These are phyloP conservation scores for Cantharis rufa DNA, from an alignment of 2,888 invertebrate species.

Conservation along the genomic window DNA sequence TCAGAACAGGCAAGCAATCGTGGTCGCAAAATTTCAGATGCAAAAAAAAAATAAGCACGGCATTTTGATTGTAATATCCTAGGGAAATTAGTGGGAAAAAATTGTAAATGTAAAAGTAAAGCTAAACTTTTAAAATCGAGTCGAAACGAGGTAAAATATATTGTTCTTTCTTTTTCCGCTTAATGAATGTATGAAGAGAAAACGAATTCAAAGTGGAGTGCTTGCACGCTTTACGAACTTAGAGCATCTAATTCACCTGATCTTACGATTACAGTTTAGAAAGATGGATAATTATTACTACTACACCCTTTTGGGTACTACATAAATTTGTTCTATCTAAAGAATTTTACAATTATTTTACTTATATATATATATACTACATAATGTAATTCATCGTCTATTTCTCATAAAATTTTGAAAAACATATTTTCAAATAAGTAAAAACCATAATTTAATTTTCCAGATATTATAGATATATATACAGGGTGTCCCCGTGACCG, in stretches of 20 bases:
- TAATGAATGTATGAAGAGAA: conserved; percentile 18
- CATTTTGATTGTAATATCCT: conserved; percentile 6
- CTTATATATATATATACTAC: not conserved
- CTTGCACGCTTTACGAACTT: conserved; percentile 25
- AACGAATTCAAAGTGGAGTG: conserved; percentile 19
- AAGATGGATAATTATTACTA: conserved; percentile 28
- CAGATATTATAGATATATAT: too few relatives aligned
- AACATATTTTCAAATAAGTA: too few relatives aligned
- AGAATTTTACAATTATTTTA: conserved; percentile 7
- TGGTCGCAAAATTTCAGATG: not conserved
- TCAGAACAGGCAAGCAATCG: not conserved
- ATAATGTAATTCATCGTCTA: not conserved
- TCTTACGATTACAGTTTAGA: conserved; percentile 27
- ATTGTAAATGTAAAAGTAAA: conserved; percentile 26
- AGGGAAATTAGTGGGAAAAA: conserved; percentile 24
- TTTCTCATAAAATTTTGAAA: not conserved
- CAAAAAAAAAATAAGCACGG: not conserved
- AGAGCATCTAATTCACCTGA: conserved; percentile 25
- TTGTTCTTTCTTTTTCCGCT: conserved; percentile 25
- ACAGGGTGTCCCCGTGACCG: too few relatives aligned
- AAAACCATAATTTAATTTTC: too few relatives aligned
- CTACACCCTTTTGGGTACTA: conserved; percentile 13
- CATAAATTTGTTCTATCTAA: conserved; percentile 15
- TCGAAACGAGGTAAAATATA: conserved; percentile 25
- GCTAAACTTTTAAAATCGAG: conserved; percentile 26